phyloP scores from a whole-genome alignment of 2,113 vertebrate species.

The Gambusia holbrooki region DNA sequence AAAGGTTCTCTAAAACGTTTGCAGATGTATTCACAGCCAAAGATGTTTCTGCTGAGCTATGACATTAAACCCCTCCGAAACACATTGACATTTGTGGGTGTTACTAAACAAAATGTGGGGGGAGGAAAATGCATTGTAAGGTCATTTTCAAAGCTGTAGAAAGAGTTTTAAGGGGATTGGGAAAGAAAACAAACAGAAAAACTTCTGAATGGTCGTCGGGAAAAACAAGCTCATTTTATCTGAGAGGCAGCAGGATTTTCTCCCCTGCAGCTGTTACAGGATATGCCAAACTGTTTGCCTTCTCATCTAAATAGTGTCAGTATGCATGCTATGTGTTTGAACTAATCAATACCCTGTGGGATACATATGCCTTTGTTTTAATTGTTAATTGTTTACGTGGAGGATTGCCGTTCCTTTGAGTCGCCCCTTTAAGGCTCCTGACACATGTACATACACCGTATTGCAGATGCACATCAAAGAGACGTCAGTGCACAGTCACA shows the following conservation, averaged over 20 bases:
- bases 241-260: constrained; percentile 35
- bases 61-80: background rate
- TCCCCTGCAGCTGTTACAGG: constrained; percentile 48
- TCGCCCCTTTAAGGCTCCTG: constrained; percentile 41
- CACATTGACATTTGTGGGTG: background rate
- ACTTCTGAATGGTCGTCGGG: constrained; percentile 17
- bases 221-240: constrained; percentile 14
- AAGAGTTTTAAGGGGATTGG: constrained; percentile 44
- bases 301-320: constrained; percentile 27
- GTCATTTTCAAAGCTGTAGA: constrained; percentile 8
- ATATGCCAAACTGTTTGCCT: constrained; percentile 55
- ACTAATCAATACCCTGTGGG: constrained; percentile 36
- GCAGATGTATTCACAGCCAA: background rate
- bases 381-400: constrained; percentile 63
- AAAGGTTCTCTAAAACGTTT: too few species aligned
- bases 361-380: constrained; percentile 70
- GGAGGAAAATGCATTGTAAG: background rate
- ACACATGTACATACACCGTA: constrained; percentile 50
- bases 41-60: background rate
- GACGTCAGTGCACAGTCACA: constrained; percentile 30
- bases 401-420: constrained; percentile 46
- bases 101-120: background rate
- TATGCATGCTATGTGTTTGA: constrained; percentile 27
- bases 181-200: constrained; percentile 61
- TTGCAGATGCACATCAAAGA: constrained; percentile 27